Conservation (phyloP, 2,888 invertebrate genomes). For the Aspidiotus destructor region DNA sequence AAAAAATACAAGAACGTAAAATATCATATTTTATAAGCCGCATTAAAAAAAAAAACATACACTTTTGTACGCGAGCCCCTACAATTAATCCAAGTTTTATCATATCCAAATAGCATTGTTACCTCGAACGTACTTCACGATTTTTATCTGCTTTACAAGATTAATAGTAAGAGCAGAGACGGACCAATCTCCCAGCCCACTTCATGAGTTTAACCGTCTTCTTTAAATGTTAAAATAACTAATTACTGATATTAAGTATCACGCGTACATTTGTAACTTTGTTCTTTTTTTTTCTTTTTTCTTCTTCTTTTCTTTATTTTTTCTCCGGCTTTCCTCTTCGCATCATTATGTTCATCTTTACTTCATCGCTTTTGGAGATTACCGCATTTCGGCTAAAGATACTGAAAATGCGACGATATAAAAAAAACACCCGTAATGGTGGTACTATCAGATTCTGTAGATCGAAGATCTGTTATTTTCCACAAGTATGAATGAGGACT, state of each 20-base stretch:
- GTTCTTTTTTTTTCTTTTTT: constrained; percentile 5
- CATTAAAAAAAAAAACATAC: constrained; percentile 14
- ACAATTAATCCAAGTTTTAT: constrained; percentile 30
- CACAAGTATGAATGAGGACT: no score
- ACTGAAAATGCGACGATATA: no score
- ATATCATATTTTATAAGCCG: constrained; percentile 5
- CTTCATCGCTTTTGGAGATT: no score
- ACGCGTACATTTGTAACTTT: not conserved
- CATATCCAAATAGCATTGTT: constrained; percentile 29
- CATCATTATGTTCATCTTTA: not conserved
- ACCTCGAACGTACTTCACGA: constrained; percentile 23
- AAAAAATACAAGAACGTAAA: not conserved
- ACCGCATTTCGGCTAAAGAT: no score
- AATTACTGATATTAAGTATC: constrained; percentile 27
- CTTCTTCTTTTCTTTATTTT: constrained; percentile 2
- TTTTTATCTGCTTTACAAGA: constrained; percentile 31
- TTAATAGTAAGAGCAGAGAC: constrained; percentile 22
- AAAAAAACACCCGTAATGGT: no score
- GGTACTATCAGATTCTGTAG: no score
- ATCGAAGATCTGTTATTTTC: no score
- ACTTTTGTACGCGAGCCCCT: constrained; percentile 18
- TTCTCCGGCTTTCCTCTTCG: not conserved
- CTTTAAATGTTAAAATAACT: constrained; percentile 24
- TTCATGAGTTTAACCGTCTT: constrained; percentile 16
- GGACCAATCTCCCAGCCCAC: constrained; percentile 17